Percentiles rank a stretch among this genome's conserved stretches.
Conservation (phyloP, 2,797 vertebrate genomes). For the Enteromius unitaeniatus region DNA sequence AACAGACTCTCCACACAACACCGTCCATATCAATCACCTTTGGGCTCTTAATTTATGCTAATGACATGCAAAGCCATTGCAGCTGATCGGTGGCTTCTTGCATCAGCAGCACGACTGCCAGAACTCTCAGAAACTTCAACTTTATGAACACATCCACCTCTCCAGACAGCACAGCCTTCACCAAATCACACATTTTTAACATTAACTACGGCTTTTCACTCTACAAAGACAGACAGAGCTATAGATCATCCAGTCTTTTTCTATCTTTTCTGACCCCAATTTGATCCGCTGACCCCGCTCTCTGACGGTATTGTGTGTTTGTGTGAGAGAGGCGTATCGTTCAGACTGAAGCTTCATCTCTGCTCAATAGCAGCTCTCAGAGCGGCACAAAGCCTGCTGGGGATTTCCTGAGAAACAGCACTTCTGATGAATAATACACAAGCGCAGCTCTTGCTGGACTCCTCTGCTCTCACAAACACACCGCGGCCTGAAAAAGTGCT, state of each 20-base stretch:
- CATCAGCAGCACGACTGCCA: slow-evolving; percentile 75
- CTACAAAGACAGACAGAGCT: neutral
- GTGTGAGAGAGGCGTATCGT: slow-evolving; percentile 30
- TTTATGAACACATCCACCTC: slow-evolving; percentile 71
- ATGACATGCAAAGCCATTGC: slow-evolving; percentile 64
- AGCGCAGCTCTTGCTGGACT: slow-evolving; percentile 63
- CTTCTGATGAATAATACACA: slow-evolving; percentile 76
- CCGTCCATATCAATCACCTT: slow-evolving; percentile 27
- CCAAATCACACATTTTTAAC: slow-evolving; percentile 1
- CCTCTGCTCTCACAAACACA: slow-evolving; percentile 26
- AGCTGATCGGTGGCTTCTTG: slow-evolving; percentile 66
- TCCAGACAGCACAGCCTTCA: neutral
- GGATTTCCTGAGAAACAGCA: slow-evolving; percentile 59
- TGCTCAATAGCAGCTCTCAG: slow-evolving; percentile 68
- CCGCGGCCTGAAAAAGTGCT: neutral
- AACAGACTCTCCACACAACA: slow-evolving; percentile 21
- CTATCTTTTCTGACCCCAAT: slow-evolving; percentile 21
- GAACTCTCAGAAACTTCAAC: slow-evolving; percentile 67
- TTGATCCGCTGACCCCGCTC: slow-evolving; percentile 17
- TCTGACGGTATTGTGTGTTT: slow-evolving; percentile 13
- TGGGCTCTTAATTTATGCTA: slow-evolving; percentile 48
- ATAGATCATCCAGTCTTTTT: neutral
- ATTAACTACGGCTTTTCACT: neutral
- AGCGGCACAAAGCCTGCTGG: slow-evolving; percentile 77
- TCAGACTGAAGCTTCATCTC: slow-evolving; percentile 69